A percentile compares a stretch with the other conserved stretches of the same genome.
Conservation (phyloP, 2,797 vertebrate species). For the Macropodus opercularis region DNA sequence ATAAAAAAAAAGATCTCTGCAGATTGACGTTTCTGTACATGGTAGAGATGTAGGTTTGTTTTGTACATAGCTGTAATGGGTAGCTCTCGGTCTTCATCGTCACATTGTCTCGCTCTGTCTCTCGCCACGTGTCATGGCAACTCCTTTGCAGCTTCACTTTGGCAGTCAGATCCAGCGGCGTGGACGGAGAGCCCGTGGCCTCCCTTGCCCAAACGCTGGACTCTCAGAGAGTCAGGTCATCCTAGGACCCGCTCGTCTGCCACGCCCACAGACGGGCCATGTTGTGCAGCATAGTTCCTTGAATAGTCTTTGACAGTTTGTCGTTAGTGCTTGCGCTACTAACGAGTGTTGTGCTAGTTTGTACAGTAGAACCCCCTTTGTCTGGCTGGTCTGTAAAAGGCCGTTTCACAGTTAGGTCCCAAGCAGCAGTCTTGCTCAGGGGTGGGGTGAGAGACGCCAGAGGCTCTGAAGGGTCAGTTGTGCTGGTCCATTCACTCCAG, state of each 20-base stretch:
- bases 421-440: slow-evolving; percentile 74
- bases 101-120: slow-evolving; percentile 72
- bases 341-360: slow-evolving; percentile 80
- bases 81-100: slow-evolving; percentile 73
- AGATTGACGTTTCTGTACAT: slow-evolving; percentile 83
- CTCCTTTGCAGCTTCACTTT: slow-evolving; percentile 77
- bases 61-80: slow-evolving; percentile 77
- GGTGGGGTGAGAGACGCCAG: slow-evolving; percentile 63
- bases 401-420: slow-evolving; percentile 78
- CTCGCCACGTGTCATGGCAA: slow-evolving; percentile 76
- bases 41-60: slow-evolving; percentile 71
- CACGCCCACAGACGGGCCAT: slow-evolving; percentile 55
- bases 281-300: slow-evolving; percentile 79
- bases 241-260: slow-evolving; percentile 55
- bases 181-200: slow-evolving; percentile 52
- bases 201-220: slow-evolving; percentile 58
- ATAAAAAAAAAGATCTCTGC: slow-evolving; percentile 81
- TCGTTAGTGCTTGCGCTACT: slow-evolving; percentile 70
- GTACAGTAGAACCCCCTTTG: slow-evolving; percentile 60
- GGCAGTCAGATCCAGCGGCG: slow-evolving; percentile 77
- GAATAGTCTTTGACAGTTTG: slow-evolving; percentile 75
- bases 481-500: slow-evolving; percentile 71
- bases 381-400: slow-evolving; percentile 79
- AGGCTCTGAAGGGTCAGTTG: slow-evolving; percentile 68
- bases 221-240: slow-evolving; percentile 56